These are phyloP conservation scores for Hyles euphorbiae DNA, from an alignment of 1,140 invertebrate species.

Conservation along the genomic window DNA sequence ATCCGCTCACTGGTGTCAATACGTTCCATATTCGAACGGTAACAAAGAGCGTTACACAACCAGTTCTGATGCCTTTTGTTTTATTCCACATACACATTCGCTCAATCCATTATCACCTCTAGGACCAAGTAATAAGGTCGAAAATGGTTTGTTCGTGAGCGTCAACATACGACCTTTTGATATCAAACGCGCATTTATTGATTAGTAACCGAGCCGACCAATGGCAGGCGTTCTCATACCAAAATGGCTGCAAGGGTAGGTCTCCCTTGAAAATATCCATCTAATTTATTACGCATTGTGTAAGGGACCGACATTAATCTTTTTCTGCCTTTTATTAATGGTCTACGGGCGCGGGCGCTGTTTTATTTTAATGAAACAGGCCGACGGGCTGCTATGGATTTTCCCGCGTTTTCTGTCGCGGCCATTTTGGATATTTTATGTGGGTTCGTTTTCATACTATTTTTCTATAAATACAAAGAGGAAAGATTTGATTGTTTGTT, in stretches of 20 bases:
- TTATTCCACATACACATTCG: background rate
- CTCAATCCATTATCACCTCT: background rate
- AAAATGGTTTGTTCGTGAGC: background rate
- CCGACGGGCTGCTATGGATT: no score
- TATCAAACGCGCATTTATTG: slow-evolving; percentile 39
- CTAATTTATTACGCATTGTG: slow-evolving; percentile 70
- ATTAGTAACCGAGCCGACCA: slow-evolving; percentile 53
- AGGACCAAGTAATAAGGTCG: slow-evolving; percentile 1
- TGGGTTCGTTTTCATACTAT: no score
- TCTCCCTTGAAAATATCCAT: slow-evolving; percentile 46
- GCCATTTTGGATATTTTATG: no score
- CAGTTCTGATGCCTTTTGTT: background rate
- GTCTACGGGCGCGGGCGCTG: slow-evolving; percentile 23
- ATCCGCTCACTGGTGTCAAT: slow-evolving; percentile 5
- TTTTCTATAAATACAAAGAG: no score
- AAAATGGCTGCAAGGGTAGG: slow-evolving; percentile 55
- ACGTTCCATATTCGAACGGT: slow-evolving; percentile 3
- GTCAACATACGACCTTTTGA: slow-evolving; percentile 23
- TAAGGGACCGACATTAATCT: slow-evolving; percentile 56
- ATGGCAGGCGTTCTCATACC: slow-evolving; percentile 32
- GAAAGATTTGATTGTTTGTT: no score
- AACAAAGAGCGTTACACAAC: slow-evolving; percentile 2
- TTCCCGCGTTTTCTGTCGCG: no score
- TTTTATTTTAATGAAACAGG: slow-evolving; percentile 68
- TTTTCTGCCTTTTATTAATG: slow-evolving; percentile 66